Evolutionary conservation across 2,113 vertebrate genomes (phyloP), one percentile per base, ranked within the genome.

Genomic region (Callopanchax toddi): DNA sequence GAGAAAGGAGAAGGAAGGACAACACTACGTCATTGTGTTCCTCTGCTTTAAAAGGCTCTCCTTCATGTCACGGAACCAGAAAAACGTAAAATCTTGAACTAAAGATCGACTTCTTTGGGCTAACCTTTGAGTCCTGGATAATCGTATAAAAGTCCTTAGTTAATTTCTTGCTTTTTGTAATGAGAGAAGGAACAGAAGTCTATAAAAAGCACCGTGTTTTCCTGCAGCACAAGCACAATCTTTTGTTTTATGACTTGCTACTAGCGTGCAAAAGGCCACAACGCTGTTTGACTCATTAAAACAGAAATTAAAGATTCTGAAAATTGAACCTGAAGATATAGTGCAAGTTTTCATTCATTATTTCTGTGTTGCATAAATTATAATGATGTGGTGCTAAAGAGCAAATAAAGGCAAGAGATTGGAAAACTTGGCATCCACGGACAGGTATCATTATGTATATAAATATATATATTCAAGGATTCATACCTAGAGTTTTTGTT

Each of bases 11-110:
- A 66, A 67, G 78, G 66, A 66, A 67, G 78, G 52, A 70, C 71
- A 88, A 89, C 87, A 91, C 86, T 89, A 83, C 65, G 60, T 88
- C 74, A 86, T 89, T 90, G 88, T 90, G 74, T 75, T 60, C 70
- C 60, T 60, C 43, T 52, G 64, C 69, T 36, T 69, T 72, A 79
- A 84, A 80, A 84, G 81, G 71, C 55, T 65, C 43, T 32, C 70
- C 74, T 81, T 83, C 70, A 83, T 74, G 56, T 77, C 45, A 51
- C 60, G 32, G 20, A 52, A 51, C 40, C 7, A 44, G 36, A 59
- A 60, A 32, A n/a, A n/a, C n/a, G n/a, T 18, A 50, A 42, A 51
- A 69, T 60, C 53, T 10, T n/a, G 21, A 55, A 46, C 26, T 60
- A 32, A 46, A 66, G 32, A 67, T 60, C 15, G 5, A 2, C 0